Evolutionary conservation across 2,113 vertebrate species (phyloP), one percentile per base, ranked within the genome.

Genomic region (Sebastes schlegelii): DNA sequence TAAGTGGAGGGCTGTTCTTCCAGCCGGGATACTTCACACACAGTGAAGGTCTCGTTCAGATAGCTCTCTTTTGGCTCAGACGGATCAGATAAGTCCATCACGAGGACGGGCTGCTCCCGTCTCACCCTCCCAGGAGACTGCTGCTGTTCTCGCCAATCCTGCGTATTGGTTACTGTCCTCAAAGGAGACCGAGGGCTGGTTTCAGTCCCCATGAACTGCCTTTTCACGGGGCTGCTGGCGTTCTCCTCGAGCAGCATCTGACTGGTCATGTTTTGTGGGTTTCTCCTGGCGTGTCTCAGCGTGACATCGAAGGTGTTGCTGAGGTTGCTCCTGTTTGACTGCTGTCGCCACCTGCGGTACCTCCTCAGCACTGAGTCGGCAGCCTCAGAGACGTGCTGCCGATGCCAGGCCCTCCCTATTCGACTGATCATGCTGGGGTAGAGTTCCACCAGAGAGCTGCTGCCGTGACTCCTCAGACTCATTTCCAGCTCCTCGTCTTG

Each of bases 391-490:
- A 93, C 70, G 0, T 87, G 73, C 65, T 92, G 90, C 17, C 92
- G 86, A 1, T 64, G 81, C 66, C 78, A 92, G 1, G 91, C 93
- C 19, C 69, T 46, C 2, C 62, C 84, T 1, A 96, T 87, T 55
- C 91, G 92, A 67, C 82, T 85, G 23, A 95, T 83, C 92, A 94
- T 95, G 83, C 80, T 79, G 23, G 95, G 93, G 87, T 95, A 96
- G 52, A 95, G 78, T 12, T 95, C 94, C 54, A 85, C 61, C 11
- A 94, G 75, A 11, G 86, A 91, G 54, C 75, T 89, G 54, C 75
- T 89, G 43, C 87, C 82, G 2, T 91, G 81, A 77, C 86, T 92
- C 26, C 65, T 92, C 21, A 96, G 81, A 11, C 88, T 88, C 82
- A 75, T 88, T 64, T 95, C 93, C 79, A 95, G 91, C 10, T 90